Percentiles rank a stretch among this genome's conserved stretches.
phyloP scores from a whole-genome alignment of 2,113 vertebrate species.

The Corythornis cristatus region DNA sequence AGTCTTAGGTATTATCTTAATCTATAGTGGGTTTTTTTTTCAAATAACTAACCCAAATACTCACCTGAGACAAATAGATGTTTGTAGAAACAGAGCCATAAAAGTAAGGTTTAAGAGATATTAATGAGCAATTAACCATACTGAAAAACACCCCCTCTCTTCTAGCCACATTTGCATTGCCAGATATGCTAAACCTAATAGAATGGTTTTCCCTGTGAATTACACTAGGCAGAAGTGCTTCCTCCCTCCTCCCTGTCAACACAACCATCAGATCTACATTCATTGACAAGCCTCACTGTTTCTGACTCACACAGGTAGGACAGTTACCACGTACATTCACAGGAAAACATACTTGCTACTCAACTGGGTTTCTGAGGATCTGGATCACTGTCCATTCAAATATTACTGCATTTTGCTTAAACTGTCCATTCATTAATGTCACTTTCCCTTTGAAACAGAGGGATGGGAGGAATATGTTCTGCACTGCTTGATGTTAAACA shows the following conservation, averaged over 20 bases:
- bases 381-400: neutral
- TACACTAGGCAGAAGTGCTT: neutral
- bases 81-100: neutral
- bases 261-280: neutral
- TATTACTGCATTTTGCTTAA: neutral
- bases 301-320: neutral
- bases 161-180: neutral
- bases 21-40: neutral
- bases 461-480: neutral
- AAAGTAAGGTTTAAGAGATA: neutral
- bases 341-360: neutral
- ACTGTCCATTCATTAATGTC: neutral
- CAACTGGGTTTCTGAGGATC: neutral
- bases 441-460: neutral
- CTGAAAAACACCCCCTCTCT: neutral
- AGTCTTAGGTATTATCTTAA: neutral
- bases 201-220: neutral
- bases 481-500: neutral
- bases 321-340: rapidly evolving
- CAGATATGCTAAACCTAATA: neutral
- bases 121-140: neutral
- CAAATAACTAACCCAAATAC: neutral
- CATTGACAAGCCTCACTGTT: neutral
- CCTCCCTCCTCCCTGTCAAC: neutral
- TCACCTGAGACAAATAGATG: neutral